Conservation (phyloP, 2,888 invertebrate genomes). For the Drosophila villosipedis region DNA sequence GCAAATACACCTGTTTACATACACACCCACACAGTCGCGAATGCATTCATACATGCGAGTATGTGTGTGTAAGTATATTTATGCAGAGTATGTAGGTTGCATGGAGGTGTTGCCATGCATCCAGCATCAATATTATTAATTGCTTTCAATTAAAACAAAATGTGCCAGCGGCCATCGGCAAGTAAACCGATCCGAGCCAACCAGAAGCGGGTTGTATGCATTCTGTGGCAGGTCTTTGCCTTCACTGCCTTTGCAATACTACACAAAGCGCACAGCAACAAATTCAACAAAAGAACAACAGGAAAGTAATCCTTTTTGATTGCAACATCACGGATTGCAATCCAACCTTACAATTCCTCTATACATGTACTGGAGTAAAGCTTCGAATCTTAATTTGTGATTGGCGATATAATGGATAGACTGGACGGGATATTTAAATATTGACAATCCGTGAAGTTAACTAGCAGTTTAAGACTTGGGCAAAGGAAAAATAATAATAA, state of each 20-base stretch:
- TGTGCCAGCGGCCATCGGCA: conserved; percentile 6
- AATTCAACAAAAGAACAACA: not conserved
- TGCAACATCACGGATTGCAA: conserved; percentile 2
- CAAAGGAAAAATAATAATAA: not conserved
- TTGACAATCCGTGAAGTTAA: not conserved
- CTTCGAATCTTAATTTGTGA: not conserved
- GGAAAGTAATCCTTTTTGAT: not conserved
- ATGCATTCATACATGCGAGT: not conserved
- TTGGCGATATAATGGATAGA: not conserved
- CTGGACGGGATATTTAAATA: not conserved
- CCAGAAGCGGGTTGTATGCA: not conserved
- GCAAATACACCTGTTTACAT: conserved; percentile 9
- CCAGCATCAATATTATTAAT: conserved; percentile 64
- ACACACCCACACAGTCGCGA: not conserved
- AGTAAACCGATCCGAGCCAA: not conserved
- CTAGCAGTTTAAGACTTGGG: not conserved
- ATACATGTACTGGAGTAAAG: not conserved
- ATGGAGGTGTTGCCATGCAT: conserved; percentile 25
- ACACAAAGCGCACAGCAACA: not conserved
- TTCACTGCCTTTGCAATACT: not conserved
- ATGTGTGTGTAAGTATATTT: conserved; percentile 11
- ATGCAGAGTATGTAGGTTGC: not conserved
- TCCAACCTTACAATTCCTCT: not conserved
- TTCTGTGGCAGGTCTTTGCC: not conserved
- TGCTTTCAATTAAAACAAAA: conserved; percentile 67